Evolutionary conservation across 35 echinoderm and acorn worm species (phyloP).

Genomic region (Nesometra sesokonis): DNA sequence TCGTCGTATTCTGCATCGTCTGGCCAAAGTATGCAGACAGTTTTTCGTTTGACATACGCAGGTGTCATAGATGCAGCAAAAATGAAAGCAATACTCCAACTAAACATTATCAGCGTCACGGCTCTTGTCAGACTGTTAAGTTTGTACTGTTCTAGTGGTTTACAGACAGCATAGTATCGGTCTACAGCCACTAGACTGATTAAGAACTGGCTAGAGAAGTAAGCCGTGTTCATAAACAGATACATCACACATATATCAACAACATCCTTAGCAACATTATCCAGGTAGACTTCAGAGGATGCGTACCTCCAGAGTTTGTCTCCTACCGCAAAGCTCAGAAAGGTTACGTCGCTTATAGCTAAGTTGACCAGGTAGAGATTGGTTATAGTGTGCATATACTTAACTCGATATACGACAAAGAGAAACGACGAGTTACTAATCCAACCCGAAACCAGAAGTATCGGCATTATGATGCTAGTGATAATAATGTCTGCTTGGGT

Average conservation of each 20-base stretch:
- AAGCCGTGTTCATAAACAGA: not conserved
- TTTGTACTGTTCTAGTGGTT: slow-evolving; percentile 27
- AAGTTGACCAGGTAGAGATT: slow-evolving; percentile 44
- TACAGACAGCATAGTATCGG: slow-evolving; percentile 21
- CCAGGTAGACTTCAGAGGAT: not conserved
- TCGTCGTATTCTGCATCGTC: not conserved
- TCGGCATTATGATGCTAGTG: slow-evolving; percentile 20
- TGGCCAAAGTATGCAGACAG: slow-evolving; percentile 15
- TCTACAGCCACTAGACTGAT: slow-evolving; percentile 28
- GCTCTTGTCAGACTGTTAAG: slow-evolving; percentile 18
- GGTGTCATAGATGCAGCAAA: not conserved
- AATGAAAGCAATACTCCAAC: slow-evolving; percentile 9
- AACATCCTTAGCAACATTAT: not conserved
- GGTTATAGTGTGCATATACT: slow-evolving; percentile 33
- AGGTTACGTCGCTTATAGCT: slow-evolving; percentile 20
- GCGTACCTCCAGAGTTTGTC: slow-evolving; percentile 23
- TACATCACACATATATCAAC: not conserved
- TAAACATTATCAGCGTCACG: not conserved
- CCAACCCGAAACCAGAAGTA: slow-evolving; percentile 18
- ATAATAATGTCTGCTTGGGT: not conserved
- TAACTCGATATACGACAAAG: slow-evolving; percentile 15
- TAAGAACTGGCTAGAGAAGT: slow-evolving; percentile 21
- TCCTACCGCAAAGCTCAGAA: slow-evolving; percentile 10
- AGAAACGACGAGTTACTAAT: slow-evolving; percentile 23
- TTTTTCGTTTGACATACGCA: not conserved